A percentile compares a stretch with the other conserved stretches of the same genome.
Evolutionary conservation across 2,113 vertebrate genomes (phyloP).

Genomic region (Sardina pilchardus): DNA sequence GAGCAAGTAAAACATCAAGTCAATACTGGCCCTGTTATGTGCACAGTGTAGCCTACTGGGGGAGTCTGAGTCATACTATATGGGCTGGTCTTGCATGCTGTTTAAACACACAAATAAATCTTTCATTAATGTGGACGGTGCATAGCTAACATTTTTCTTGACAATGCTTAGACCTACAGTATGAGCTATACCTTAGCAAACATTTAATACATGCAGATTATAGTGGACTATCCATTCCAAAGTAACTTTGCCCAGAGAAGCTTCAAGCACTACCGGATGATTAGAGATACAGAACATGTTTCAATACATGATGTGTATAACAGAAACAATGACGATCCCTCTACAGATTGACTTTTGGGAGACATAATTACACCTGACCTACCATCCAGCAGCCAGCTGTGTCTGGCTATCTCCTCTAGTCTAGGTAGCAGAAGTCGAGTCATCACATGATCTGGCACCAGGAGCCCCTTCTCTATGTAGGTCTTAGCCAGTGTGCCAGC

Average conservation of each 20-base stretch:
- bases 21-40: neutral
- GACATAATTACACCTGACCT: conserved; percentile 44
- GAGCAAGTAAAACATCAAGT: neutral
- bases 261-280: too few relatives aligned
- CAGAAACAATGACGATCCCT: neutral
- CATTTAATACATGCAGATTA: neutral
- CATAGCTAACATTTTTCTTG: neutral
- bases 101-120: conserved; percentile 7
- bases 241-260: too few relatives aligned
- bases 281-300: too few relatives aligned
- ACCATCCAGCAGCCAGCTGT: conserved; percentile 93
- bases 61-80: neutral
- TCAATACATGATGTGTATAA: too few relatives aligned
- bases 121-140: neutral
- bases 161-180: too few relatives aligned
- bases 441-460: conserved; percentile 92
- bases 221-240: too few relatives aligned
- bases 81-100: neutral
- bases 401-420: conserved; percentile 76
- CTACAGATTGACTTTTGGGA: too few relatives aligned
- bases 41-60: neutral
- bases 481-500: conserved; percentile 80
- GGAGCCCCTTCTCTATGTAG: conserved; percentile 81
- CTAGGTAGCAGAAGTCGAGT: conserved; percentile 81
- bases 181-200: too few relatives aligned